These are phyloP conservation scores for Zoanthus sociatus DNA, from an alignment of 92 coral and sea anemone species.

Conservation along the genomic window DNA sequence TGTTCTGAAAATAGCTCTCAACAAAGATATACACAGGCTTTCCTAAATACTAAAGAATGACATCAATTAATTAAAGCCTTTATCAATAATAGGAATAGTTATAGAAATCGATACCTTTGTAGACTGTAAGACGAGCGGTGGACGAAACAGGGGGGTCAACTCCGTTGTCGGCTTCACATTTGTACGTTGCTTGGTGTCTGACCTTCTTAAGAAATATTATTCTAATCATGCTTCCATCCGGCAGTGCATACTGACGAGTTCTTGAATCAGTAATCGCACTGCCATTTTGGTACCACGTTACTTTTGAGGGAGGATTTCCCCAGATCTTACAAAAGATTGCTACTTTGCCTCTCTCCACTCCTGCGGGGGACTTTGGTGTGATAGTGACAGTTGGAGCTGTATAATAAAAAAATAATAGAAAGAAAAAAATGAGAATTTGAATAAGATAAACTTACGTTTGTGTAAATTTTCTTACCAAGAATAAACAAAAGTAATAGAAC, in stretches of 20 bases:
- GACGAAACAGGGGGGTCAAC: conserved; percentile 63
- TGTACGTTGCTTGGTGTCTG: conserved; percentile 62
- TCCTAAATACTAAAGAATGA: too few relatives aligned
- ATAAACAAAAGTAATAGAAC: too few relatives aligned
- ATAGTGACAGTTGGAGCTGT: conserved; percentile 74
- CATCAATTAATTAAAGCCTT: too few relatives aligned
- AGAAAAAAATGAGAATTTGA: too few relatives aligned
- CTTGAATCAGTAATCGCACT: conserved; percentile 52
- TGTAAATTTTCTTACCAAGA: too few relatives aligned
- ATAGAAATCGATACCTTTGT: conserved; percentile 37
- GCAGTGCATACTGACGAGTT: conserved; percentile 24
- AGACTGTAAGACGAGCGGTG: conserved; percentile 43
- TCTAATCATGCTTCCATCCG: conserved; percentile 67
- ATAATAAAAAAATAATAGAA: background rate
- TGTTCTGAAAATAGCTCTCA: too few relatives aligned
- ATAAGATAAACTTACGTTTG: too few relatives aligned
- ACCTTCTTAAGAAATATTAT: conserved; percentile 43
- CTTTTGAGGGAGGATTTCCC: conserved; percentile 71
- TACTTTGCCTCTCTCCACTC: conserved; percentile 54
- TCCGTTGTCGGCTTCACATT: conserved; percentile 64
- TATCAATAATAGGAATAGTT: too few relatives aligned
- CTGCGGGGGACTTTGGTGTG: conserved; percentile 63
- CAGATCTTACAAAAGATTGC: conserved; percentile 80
- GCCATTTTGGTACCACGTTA: conserved; percentile 77
- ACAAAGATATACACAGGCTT: too few relatives aligned